A percentile compares a stretch with the other conserved stretches of the same genome.
These are phyloP conservation scores for Poecilia gillii DNA, from an alignment of 2,797 vertebrate genomes.

Conservation along the genomic window DNA sequence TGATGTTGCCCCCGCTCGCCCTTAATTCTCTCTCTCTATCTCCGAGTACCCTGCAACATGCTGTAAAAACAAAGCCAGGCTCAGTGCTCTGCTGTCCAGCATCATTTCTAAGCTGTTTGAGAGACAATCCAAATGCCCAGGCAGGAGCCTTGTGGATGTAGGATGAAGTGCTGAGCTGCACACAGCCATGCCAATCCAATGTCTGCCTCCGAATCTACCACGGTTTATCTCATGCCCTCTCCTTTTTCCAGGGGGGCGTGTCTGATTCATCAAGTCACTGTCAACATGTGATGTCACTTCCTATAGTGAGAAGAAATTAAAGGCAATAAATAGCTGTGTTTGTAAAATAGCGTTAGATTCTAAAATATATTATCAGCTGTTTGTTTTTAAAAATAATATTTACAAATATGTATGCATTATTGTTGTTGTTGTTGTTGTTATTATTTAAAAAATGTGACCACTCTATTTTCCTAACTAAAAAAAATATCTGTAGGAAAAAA, in stretches of 20 bases:
- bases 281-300: constrained; percentile 84
- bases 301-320: constrained; percentile 56
- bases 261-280: constrained; percentile 58
- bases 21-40: constrained; percentile 58
- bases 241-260: constrained; percentile 73
- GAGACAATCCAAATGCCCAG: constrained; percentile 71
- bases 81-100: constrained; percentile 57
- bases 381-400: neutral
- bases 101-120: constrained; percentile 63
- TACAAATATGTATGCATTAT: neutral
- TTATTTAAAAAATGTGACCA: too few relatives aligned
- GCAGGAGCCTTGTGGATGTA: constrained; percentile 65
- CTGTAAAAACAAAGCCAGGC: constrained; percentile 57
- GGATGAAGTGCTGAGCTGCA: constrained; percentile 61
- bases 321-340: neutral
- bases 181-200: constrained; percentile 68
- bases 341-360: neutral
- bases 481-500: neutral
- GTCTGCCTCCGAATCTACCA: constrained; percentile 65
- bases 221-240: constrained; percentile 70
- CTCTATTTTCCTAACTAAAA: neutral
- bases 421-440: too few relatives aligned
- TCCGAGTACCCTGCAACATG: constrained; percentile 60
- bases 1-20: constrained; percentile 54
- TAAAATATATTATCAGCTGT: neutral